Evolutionary conservation across 2,113 vertebrate species (phyloP), one percentile per base, ranked within the genome.

Genomic region (Pseudopipra pipra): DNA sequence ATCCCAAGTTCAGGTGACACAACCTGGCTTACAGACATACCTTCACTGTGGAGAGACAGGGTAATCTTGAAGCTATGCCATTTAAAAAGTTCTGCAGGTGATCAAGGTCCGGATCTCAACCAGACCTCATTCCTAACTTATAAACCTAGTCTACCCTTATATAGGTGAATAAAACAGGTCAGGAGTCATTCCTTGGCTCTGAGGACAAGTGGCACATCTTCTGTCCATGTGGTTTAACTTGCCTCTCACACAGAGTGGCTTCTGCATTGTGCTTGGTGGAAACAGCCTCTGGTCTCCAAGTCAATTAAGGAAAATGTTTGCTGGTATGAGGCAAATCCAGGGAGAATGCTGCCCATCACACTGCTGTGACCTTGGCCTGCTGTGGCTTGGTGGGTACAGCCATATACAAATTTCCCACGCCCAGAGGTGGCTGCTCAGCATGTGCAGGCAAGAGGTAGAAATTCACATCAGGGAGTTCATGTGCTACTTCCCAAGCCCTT

Each of bases 371-470:
- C 9, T 58, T 75, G 66, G 39, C 21, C 61, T 78, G 12, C 25
- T 39, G 33, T 6, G 2, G 30, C 41, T 72, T 55, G 52, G 33
- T 68, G 52, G 28, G 21, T 20, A 35, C 11, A 43, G 49, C 28
- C 14, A 1, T 41, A 39, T 31, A 6, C 1, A 1, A 59, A 46
- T 77, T 84, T 80, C 51, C 65, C 28, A 47, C 2, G 1, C 15
- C 11, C 61, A 47, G 46, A 63, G 9, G 8, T 39, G 12, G 16
- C 27, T 74, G 16, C 27, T 74, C 51, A 37, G 52, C 37, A 55
- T 25, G 21, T 2, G 1, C 30, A 44, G 43, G n/a, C 0, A 0
- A 70, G 63, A 70, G 46, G 41, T 54, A 70, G 54, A 88, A 87
- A 66, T 46, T 28, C 47, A 2, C 6, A 18, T 67, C 12, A 9